Conservation (phyloP, 2,888 invertebrate genomes). For the Ophion ventricosus region DNA sequence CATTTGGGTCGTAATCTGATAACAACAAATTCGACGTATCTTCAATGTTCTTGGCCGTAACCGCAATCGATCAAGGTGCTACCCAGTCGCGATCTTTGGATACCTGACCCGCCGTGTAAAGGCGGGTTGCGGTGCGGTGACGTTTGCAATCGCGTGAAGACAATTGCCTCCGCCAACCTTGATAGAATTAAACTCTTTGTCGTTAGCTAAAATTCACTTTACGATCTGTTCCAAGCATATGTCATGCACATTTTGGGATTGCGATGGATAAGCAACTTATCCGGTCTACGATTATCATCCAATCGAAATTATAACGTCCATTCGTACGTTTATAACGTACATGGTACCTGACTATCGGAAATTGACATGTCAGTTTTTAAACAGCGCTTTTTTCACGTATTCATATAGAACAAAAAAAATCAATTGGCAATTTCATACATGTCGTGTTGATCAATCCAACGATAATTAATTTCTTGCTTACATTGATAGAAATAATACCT, state of each 20-base stretch:
- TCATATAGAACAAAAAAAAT: too few relatives aligned
- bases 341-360: neutral
- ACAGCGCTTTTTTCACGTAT: too few relatives aligned
- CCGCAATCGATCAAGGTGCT: conserved; percentile 33
- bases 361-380: neutral
- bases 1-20: conserved; percentile 38
- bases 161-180: neutral
- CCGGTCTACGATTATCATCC: neutral
- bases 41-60: conserved; percentile 17
- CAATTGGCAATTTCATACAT: too few relatives aligned
- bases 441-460: too few relatives aligned
- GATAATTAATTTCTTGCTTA: too few relatives aligned
- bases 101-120: neutral
- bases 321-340: neutral
- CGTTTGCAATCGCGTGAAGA: neutral
- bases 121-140: too few relatives aligned
- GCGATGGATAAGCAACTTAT: neutral
- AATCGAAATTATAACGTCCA: neutral
- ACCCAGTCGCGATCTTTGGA: conserved; percentile 13
- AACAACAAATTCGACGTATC: conserved; percentile 27
- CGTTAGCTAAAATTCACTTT: neutral
- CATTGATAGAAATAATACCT: too few relatives aligned
- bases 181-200: neutral
- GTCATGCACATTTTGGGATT: neutral
- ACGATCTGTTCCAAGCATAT: neutral